Conservation (phyloP, 2,797 vertebrate species). For the Gambusia yucatana region DNA sequence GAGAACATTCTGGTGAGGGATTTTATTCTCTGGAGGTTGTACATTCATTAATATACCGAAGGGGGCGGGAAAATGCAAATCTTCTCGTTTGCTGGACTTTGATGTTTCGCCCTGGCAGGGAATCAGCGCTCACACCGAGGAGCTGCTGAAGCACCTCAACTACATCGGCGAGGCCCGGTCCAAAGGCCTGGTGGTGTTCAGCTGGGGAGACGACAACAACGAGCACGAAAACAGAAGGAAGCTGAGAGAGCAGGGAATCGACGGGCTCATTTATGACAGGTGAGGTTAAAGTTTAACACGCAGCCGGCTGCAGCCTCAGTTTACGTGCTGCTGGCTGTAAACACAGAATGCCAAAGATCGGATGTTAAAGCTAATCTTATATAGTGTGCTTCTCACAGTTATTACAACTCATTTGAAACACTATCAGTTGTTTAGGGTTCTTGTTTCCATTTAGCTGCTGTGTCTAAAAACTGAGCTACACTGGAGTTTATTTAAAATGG, state of each 20-base stretch:
- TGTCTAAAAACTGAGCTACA: not conserved
- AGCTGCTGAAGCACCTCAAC: slow-evolving; percentile 87
- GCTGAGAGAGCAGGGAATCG: slow-evolving; percentile 89
- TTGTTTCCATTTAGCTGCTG: not conserved
- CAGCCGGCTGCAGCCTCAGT: not conserved
- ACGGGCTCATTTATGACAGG: slow-evolving; percentile 97
- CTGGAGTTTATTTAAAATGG: not conserved
- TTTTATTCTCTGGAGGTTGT: not conserved
- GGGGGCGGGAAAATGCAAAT: not conserved
- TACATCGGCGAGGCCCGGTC: slow-evolving; percentile 87
- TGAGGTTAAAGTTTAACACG: slow-evolving; percentile 47
- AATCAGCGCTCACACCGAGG: slow-evolving; percentile 92
- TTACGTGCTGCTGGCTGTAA: not conserved
- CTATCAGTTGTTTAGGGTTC: not conserved
- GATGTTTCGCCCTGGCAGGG: slow-evolving; percentile 79
- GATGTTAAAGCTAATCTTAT: not conserved
- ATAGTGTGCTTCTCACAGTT: not conserved
- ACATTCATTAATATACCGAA: not conserved
- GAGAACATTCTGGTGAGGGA: slow-evolving; percentile 93
- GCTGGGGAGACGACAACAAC: slow-evolving; percentile 97
- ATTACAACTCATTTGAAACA: not conserved
- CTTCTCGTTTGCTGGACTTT: not conserved
- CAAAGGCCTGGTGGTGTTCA: slow-evolving; percentile 94
- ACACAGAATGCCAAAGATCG: not conserved
- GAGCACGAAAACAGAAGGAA: slow-evolving; percentile 88